These are phyloP conservation scores for Apus apus DNA, from an alignment of 2,113 vertebrate species.

Conservation along the genomic window DNA sequence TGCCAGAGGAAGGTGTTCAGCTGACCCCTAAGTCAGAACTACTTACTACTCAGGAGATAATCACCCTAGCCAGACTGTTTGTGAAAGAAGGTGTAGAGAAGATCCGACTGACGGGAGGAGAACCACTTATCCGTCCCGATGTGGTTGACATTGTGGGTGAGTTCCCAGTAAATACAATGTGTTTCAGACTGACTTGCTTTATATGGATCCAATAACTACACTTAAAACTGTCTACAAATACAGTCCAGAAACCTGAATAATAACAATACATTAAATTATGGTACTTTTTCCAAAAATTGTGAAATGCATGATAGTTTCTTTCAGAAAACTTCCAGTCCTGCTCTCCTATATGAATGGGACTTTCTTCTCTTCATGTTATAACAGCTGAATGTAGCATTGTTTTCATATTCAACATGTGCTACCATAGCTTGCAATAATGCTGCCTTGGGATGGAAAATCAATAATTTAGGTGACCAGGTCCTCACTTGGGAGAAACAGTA, in stretches of 20 bases:
- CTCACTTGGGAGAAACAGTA: not conserved
- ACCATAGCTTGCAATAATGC: not conserved
- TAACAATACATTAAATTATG: not conserved
- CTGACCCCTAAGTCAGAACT: slow-evolving; percentile 89
- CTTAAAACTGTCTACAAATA: not conserved
- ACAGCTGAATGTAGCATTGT: not conserved
- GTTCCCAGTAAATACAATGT: not conserved
- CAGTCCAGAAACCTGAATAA: not conserved
- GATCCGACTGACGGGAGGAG: slow-evolving; percentile 95
- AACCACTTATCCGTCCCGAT: slow-evolving; percentile 93
- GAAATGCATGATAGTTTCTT: not conserved
- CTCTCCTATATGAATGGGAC: not conserved
- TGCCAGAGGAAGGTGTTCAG: slow-evolving; percentile 94
- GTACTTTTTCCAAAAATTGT: not conserved
- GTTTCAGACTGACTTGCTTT: not conserved
- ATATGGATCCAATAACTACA: not conserved
- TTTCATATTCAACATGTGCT: not conserved
- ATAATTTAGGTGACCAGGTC: not conserved
- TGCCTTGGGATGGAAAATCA: not conserved
- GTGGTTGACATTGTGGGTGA: slow-evolving; percentile 91
- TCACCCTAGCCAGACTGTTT: slow-evolving; percentile 89
- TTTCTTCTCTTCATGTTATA: not conserved
- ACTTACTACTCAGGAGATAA: slow-evolving; percentile 86
- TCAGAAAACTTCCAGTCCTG: not conserved
- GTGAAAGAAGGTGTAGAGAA: slow-evolving; percentile 94